Percentiles rank a stretch among this genome's conserved stretches.
Evolutionary conservation across 37 sponge, comb jelly and placozoan genomes (phyloP).

Genomic region (Axinella damicornis): DNA sequence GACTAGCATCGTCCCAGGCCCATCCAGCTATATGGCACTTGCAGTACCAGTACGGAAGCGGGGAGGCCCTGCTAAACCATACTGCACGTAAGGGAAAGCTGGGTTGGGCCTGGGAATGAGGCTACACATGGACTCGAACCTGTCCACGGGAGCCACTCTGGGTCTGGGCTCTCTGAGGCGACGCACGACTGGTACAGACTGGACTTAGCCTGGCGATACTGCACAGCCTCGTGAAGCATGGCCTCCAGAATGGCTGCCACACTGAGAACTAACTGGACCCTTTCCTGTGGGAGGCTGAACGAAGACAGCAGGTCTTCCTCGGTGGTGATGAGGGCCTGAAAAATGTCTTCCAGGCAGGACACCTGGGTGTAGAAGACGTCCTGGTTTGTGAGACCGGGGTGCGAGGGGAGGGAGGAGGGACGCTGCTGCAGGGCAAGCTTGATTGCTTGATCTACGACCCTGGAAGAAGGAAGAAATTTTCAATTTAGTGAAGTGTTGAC

Average conservation of each 20-base stretch:
- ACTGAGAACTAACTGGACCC: conserved; percentile 8
- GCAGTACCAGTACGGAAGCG: too few relatives aligned
- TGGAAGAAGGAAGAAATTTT: not conserved
- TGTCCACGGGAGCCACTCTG: conserved; percentile 37
- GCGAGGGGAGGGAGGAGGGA: not conserved
- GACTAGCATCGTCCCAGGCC: too few relatives aligned
- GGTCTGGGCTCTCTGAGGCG: not conserved
- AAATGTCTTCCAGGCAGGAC: conserved; percentile 22
- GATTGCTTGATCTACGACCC: conserved; percentile 54
- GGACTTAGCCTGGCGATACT: conserved; percentile 42
- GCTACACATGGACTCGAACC: not conserved
- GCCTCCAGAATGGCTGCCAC: conserved; percentile 25
- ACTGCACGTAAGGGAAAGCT: too few relatives aligned
- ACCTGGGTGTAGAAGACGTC: conserved; percentile 64
- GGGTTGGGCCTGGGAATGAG: too few relatives aligned
- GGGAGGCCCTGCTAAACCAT: too few relatives aligned
- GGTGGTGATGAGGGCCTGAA: conserved; percentile 26
- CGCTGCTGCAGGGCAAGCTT: conserved; percentile 18
- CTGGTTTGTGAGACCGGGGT: conserved; percentile 31
- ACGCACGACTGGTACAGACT: conserved; percentile 4
- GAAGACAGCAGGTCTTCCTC: too few relatives aligned
- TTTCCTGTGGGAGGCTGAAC: conserved; percentile 10
- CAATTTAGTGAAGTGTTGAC: too few relatives aligned
- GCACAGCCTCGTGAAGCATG: conserved; percentile 36
- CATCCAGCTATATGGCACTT: not conserved